A percentile compares a stretch with the other conserved stretches of the same genome.
Evolutionary conservation across 2,113 vertebrate species (phyloP).

Genomic region (Pygoscelis antarcticus): DNA sequence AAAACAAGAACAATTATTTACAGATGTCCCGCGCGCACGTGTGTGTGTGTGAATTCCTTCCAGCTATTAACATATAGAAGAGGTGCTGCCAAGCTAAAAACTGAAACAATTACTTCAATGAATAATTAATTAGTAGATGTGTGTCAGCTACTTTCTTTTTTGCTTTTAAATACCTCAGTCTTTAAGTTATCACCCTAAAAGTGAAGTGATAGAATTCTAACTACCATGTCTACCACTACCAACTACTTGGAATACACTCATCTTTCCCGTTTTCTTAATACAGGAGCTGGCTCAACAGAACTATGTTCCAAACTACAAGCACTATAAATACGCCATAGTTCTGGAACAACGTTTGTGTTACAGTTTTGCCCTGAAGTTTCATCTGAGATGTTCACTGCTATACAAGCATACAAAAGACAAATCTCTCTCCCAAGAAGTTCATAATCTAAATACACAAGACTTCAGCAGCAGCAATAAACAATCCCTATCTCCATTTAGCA

Average conservation of each 20-base stretch:
- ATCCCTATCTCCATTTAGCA: not conserved
- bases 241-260: fast-evolving
- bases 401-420: not conserved
- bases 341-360: not conserved
- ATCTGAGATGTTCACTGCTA: not conserved
- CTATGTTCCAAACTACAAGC: not conserved
- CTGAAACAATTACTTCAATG: not conserved
- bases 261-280: not conserved
- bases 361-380: not conserved
- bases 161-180: not conserved
- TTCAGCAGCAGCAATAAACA: not conserved
- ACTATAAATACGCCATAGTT: fast-evolving
- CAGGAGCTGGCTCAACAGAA: not conserved
- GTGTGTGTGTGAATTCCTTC: not conserved
- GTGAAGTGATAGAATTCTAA: not conserved
- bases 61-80: not conserved
- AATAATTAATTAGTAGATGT: slow-evolving; percentile 1
- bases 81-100: slow-evolving; percentile 19
- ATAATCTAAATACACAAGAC: not conserved
- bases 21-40: not conserved
- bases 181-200: not conserved
- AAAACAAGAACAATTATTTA: not conserved
- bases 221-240: not conserved
- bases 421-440: not conserved
- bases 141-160: not conserved